Percentiles rank a stretch among this genome's conserved stretches.
phyloP scores from a whole-genome alignment of 2,888 invertebrate species.

The Exocentrus adspersus region DNA sequence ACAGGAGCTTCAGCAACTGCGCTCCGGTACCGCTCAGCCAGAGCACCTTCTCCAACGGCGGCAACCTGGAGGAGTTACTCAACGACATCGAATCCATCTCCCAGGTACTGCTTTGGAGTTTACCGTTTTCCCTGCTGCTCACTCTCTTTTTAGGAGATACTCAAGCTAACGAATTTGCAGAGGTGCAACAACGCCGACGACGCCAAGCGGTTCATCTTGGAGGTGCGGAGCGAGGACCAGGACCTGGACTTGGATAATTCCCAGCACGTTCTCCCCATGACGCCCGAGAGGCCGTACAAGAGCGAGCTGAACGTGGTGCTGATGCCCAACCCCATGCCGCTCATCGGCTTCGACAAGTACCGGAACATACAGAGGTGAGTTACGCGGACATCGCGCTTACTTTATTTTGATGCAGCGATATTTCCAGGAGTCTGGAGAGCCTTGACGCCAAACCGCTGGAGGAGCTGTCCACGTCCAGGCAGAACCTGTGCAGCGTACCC shows the following conservation, averaged over 20 bases:
- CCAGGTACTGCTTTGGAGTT: constrained; percentile 49
- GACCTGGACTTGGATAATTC: constrained; percentile 25
- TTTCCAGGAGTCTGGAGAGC: constrained; percentile 57
- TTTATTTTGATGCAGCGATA: constrained; percentile 15
- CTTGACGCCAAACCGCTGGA: constrained; percentile 51
- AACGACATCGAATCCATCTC: constrained; percentile 74
- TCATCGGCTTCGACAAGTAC: constrained; percentile 63
- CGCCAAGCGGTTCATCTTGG: constrained; percentile 25
- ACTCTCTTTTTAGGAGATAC: constrained; percentile 46
- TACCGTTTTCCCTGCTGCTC: constrained; percentile 8
- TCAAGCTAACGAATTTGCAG: constrained; percentile 54
- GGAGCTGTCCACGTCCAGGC: constrained; percentile 50
- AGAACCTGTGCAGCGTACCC: constrained; percentile 46
- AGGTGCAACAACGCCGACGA: constrained; percentile 36
- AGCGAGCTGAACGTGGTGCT: constrained; percentile 62
- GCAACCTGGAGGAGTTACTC: constrained; percentile 75
- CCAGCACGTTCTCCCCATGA: constrained; percentile 13
- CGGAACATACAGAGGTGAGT: constrained; percentile 55
- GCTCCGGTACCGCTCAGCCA: constrained; percentile 49
- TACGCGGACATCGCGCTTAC: not conserved
- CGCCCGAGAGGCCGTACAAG: constrained; percentile 56
- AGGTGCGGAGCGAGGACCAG: constrained; percentile 32
- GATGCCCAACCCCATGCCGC: constrained; percentile 63
- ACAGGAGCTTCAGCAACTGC: constrained; percentile 53
- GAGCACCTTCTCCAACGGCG: constrained; percentile 62